phyloP scores from a whole-genome alignment of 2,797 vertebrate genomes.

The Pangasius mekongensis region DNA sequence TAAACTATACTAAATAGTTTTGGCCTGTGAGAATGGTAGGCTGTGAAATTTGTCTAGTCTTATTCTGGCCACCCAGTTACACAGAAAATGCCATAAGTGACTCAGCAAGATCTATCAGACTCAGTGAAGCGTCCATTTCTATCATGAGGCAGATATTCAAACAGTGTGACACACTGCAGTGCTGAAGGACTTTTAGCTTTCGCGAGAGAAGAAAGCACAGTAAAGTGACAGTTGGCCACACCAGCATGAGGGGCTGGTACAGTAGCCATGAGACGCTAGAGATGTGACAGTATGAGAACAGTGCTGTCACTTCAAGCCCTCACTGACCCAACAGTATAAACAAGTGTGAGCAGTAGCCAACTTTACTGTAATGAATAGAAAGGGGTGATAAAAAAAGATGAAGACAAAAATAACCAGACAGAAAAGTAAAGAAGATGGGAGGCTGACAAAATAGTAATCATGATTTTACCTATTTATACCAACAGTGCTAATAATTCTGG shows the following conservation, averaged over 20 bases:
- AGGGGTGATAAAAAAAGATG: conserved; percentile 44
- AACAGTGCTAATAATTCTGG: neutral
- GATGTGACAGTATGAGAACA: conserved; percentile 57
- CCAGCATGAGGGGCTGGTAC: conserved; percentile 55
- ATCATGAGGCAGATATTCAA: neutral
- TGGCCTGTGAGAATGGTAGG: neutral
- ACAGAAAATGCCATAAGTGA: conserved; percentile 9
- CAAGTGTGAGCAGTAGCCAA: conserved; percentile 26
- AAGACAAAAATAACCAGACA: conserved; percentile 18
- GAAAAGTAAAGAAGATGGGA: conserved; percentile 32
- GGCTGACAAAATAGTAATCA: neutral
- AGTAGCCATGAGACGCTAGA: conserved; percentile 47
- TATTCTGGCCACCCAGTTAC: neutral
- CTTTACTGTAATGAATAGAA: conserved; percentile 34
- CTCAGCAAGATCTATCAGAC: conserved; percentile 17
- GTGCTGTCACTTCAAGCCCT: conserved; percentile 48
- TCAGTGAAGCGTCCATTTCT: conserved; percentile 16
- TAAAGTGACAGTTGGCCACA: conserved; percentile 55
- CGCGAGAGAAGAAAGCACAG: conserved; percentile 29
- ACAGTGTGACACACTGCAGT: conserved; percentile 27
- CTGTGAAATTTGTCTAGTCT: neutral
- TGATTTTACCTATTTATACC: neutral
- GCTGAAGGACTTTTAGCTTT: conserved; percentile 29
- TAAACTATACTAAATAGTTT: neutral
- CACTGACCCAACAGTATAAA: conserved; percentile 30